A percentile compares a stretch with the other conserved stretches of the same genome.
phyloP scores from a whole-genome alignment of 2,113 vertebrate species.

The Psephotus haematonotus region DNA sequence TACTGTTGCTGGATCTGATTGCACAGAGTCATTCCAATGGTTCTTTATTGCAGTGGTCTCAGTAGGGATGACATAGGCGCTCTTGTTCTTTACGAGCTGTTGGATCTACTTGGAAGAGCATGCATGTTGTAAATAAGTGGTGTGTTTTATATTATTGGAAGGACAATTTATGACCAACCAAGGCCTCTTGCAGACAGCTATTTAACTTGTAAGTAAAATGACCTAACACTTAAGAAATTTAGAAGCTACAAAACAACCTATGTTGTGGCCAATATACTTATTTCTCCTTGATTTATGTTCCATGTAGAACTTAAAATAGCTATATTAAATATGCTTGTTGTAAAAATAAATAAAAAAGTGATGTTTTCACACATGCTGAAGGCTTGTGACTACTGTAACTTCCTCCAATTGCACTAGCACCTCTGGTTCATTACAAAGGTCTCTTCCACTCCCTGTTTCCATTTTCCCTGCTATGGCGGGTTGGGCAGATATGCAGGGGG shows the following conservation, averaged over 20 bases:
- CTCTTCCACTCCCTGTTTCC: not conserved
- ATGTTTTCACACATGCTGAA: constrained; percentile 2
- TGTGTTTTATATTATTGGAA: constrained; percentile 73
- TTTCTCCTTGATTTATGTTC: constrained; percentile 45
- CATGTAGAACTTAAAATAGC: constrained; percentile 52
- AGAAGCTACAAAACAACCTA: constrained; percentile 61
- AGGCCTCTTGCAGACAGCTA: constrained; percentile 71
- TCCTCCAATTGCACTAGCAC: not conserved
- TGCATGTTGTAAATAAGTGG: constrained; percentile 71
- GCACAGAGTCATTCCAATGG: constrained; percentile 30
- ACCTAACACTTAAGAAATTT: constrained; percentile 78
- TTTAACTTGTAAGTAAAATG: constrained; percentile 77
- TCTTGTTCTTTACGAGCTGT: constrained; percentile 71
- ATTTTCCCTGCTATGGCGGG: not conserved
- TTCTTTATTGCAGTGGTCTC: constrained; percentile 65
- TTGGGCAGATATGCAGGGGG: not conserved
- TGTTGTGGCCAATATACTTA: constrained; percentile 20
- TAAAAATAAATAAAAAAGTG: constrained; percentile 20
- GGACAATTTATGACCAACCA: constrained; percentile 73
- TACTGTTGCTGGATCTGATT: constrained; percentile 33
- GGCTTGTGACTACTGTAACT: not conserved
- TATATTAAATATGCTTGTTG: constrained; percentile 43
- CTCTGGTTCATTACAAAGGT: not conserved
- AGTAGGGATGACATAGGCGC: constrained; percentile 61
- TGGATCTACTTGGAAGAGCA: constrained; percentile 54